Evolutionary conservation across 2,888 invertebrate species (phyloP), one percentile per base, ranked within the genome.

Genomic region (Athalia circularis): DNA sequence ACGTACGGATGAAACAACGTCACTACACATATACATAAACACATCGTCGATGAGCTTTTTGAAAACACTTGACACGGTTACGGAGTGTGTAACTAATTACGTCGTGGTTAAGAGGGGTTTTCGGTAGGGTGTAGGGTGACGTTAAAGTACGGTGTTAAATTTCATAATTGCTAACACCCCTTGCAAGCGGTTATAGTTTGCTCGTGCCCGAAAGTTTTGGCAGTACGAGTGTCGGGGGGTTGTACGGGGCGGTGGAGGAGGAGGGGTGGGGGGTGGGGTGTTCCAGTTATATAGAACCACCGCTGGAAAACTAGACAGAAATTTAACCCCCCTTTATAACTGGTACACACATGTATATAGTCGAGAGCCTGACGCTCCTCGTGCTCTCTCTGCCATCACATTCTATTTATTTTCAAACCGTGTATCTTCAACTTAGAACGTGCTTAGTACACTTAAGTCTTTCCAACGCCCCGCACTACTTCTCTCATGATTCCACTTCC

Each of bases 131-230:
- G 29, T 59, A 11, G 59, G n/a, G 45, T 45, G 47, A 45, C 57
- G 59, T 72, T 57, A 72, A 72, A 59, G 57, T 47, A 47, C 57
- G 45, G 72, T 72, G 72, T 72, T 72, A 72, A 72, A 72, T 72
- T 72, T 59, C 72, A 59, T 72, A 72, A 72, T 72, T 72, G 72
- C 72, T 29, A 72, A 72, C 72, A 72, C 57, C 57, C 72, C 29
- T 29, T 29, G 29, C 29, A 7, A 54, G 54, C n/a, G 54, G 72
- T 11, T 45, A 45, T 72, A 59, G 72, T 72, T 72, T 54, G n/a
- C 57, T 72, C 57, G 59, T 57, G 57, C 72, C 72, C 11, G 59
- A 72, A 72, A 72, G 57, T 72, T 72, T 59, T 59, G 57, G 13
- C 59, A 59, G 68, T 54, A 50, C 29, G 29, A 29, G 29, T 29